Base-by-base conservation (phyloP, 2,888 invertebrate species). In the Strigamia maritima region DNA sequence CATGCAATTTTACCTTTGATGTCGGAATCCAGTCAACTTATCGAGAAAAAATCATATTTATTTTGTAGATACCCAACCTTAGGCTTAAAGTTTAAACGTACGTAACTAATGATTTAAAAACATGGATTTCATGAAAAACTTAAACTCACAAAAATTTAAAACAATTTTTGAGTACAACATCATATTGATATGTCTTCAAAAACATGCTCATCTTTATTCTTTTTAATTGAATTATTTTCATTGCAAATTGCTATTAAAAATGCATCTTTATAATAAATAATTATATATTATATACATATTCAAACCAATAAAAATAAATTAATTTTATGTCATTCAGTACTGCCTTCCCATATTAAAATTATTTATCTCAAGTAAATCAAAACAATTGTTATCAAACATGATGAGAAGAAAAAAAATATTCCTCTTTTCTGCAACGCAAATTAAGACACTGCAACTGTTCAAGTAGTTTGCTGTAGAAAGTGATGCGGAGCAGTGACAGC, bases 291-390 rank as follows among this genome's bases (percentile, higher is more conserved):
- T 49, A 49, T 49, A 49, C 49, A 49, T 49, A 49, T 49, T n/a
- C 49, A 49, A 49, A 49, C n/a, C 49, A 49, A 49, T 49, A 49
- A 49, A 49, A 49, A 49, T 49, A 49, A 49, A 49, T 49, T n/a
- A 49, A 49, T 49, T 49, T 49, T 10, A 2, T 6, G 10, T n/a
- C 14, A 49, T n/a, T n/a, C n/a, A n/a, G n/a, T n/a, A n/a, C n/a
- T n/a, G n/a, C n/a, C n/a, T n/a, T n/a, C n/a, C n/a, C n/a, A n/a
- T n/a, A n/a, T n/a, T n/a, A n/a, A n/a, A n/a, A n/a, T n/a, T n/a
- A n/a, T n/a, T n/a, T n/a, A n/a, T n/a, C n/a, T n/a, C 14, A 49
- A 49, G n/a, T n/a, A 40, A 49, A 49, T 49, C 49, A 14, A 49
- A 49, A 14, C 16, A n/a, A 10, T 40, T n/a, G 4, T 49, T 49